Conservation (phyloP, 2,113 vertebrate species). For the Illadopsis cleaveri region DNA sequence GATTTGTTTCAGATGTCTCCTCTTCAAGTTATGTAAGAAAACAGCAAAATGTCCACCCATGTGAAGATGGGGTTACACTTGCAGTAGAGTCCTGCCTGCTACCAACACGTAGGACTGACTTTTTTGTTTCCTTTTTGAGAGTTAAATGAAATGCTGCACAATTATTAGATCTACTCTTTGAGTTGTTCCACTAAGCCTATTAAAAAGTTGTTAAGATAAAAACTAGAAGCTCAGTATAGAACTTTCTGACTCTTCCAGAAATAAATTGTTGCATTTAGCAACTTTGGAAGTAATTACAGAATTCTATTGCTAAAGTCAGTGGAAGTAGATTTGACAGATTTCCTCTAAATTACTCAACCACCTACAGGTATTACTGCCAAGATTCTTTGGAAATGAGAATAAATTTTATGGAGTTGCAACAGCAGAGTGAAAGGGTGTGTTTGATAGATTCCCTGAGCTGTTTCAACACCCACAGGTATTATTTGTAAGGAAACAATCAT, state of each 20-base stretch:
- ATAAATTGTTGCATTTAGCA: conserved; percentile 49
- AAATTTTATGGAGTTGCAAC: conserved; percentile 74
- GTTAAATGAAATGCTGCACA: neutral
- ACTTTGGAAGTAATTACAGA: conserved; percentile 47
- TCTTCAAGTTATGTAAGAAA: neutral
- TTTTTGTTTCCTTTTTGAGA: neutral
- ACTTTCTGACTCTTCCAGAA: conserved; percentile 33
- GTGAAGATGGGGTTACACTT: neutral
- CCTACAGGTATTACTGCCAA: conserved; percentile 70
- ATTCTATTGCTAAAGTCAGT: conserved; percentile 59
- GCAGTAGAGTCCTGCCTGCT: neutral
- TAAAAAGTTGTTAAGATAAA: conserved; percentile 13
- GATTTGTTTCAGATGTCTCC: neutral
- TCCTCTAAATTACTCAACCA: conserved; percentile 76
- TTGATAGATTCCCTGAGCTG: conserved; percentile 76
- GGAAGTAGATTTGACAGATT: conserved; percentile 69
- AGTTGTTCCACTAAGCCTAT: neutral
- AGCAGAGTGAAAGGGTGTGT: conserved; percentile 73
- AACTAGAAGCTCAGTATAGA: neutral
- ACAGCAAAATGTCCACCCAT: neutral
- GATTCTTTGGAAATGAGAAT: conserved; percentile 73
- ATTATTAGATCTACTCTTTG: neutral
- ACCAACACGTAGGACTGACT: neutral
- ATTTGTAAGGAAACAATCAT: conserved; percentile 83
- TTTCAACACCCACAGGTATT: conserved; percentile 84